These are phyloP conservation scores for Pogonocherus hispidulus DNA, from an alignment of 2,888 invertebrate genomes.

Conservation along the genomic window DNA sequence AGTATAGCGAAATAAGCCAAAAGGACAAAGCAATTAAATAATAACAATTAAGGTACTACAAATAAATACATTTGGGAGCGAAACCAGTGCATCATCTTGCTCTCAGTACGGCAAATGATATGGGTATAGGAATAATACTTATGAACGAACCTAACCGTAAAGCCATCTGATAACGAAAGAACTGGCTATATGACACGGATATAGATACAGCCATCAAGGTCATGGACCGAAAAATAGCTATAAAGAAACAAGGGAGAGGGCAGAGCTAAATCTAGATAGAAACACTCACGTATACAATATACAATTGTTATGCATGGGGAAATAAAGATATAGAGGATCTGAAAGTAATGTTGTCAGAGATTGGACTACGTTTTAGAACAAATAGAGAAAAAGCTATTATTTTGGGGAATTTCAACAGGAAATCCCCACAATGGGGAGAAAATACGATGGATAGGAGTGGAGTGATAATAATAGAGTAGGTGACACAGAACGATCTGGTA, in stretches of 20 bases:
- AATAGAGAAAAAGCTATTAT: conserved; percentile 11
- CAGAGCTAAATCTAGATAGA: not conserved
- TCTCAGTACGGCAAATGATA: not conserved
- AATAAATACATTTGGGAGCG: not conserved
- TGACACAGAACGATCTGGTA: conserved; percentile 19
- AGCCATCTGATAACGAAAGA: conserved; percentile 21
- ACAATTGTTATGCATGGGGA: conserved; percentile 19
- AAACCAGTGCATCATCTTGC: conserved; percentile 4
- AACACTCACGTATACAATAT: not conserved
- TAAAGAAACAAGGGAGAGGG: conserved; percentile 33
- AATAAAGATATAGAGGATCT: conserved; percentile 34
- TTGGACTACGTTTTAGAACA: conserved; percentile 1
- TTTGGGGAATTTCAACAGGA: conserved; percentile 38
- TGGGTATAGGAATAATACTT: not conserved
- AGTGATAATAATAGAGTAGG: conserved; percentile 31
- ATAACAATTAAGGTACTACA: not conserved
- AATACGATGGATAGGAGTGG: conserved; percentile 29
- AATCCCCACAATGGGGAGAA: conserved; percentile 35
- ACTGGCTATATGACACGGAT: conserved; percentile 38
- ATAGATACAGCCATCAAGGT: conserved; percentile 36
- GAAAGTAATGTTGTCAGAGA: conserved; percentile 6
- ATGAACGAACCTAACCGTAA: conserved; percentile 31
- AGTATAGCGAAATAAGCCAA: not conserved
- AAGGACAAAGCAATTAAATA: not conserved
- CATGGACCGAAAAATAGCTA: conserved; percentile 19